Evolutionary conservation across 2,888 invertebrate genomes (phyloP), one percentile per base, ranked within the genome.

Genomic region (Ctenicera cuprea): DNA sequence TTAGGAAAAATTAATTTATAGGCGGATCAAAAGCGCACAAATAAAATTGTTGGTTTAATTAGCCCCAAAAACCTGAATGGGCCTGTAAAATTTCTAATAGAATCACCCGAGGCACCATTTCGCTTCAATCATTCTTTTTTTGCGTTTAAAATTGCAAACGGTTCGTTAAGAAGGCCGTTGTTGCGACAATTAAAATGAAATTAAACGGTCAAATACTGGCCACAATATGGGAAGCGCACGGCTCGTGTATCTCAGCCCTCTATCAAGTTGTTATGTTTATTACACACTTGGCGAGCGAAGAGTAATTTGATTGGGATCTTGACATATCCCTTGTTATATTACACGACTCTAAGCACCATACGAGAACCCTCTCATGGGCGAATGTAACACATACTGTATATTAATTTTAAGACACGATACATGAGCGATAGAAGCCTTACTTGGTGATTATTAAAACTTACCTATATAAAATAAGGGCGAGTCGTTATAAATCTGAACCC

Each of bases 221-320:
- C 78, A 73, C 76, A 78, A 78, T 79, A 79, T 78, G 77, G 75
- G 76, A 75, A 75, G 78, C 79, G 76, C 70, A 59, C 74, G 77
- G 66, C 73, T 66, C 66, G 76, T 77, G 73, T 82, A 80, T 81
- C 80, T 74, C 57, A 48, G 70, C 67, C 77, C 77, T 76, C 77
- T 78, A 82, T 82, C 82, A 74, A 67, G 70, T 78, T 76, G 78
- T 80, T 80, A 80, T 77, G 79, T 82, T 81, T 80, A 81, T 81
- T 81, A 81, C 80, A 80, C 81, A 82, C 81, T 80, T 77, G 80
- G 79, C 77, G 80, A 78, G 76, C 79, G 78, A 77, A 76, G 78
- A 80, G 79, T 79, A 80, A 80, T 77, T 74, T 76, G 81, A 81
- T 81, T 80, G 63, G 62, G 62, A 70, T 70, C 70, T 70, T 64